Evolutionary conservation across 2,113 vertebrate genomes (phyloP), one percentile per base, ranked within the genome.

Genomic region (Oreochromis tanganicae): DNA sequence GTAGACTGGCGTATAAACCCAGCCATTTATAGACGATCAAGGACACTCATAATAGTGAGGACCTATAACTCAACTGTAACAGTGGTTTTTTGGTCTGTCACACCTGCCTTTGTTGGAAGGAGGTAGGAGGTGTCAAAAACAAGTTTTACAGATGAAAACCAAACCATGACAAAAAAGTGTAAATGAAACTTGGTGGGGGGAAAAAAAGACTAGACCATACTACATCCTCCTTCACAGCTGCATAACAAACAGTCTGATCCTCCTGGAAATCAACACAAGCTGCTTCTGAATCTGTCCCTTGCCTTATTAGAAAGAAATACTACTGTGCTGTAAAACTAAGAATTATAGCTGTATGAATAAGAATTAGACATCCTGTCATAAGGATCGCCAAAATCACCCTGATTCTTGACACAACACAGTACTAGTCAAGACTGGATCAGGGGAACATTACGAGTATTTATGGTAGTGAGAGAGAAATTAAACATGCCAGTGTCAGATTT

Each of bases 401-500:
- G 7, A 71, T 24, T 2, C 66, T 71, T 71, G 66, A 71, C 1
- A 9, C 12, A 43, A 27, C 7, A 16, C 38, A 71, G 8, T 24
- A 71, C 24, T 71, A 27, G 38, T 43, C 7, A 43, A 43, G 66
- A 43, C n/a, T 43, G 38, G 36, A 43, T 71, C 24, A 6, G 7
- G 5, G 66, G 66, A 71, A 71, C 38, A 24, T 24, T 16, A 24
- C 0, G 66, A 71, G 0, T 6, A 4, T 43, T 24, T 43, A 71
- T 24, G 5, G 66, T 0, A 0, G 38, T 71, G 38, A 71, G 66
- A 0, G 12, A 71, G 66, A 71, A 43, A 41, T 71, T 13, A 24
- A 71, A 43, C 63, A 24, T 41, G 7, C 11, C 11, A 14, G 36
- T 16, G 11, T 73, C 8, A 71, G 21, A 43, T 43, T 71, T 71